Base-by-base conservation (phyloP, 2,797 vertebrate genomes). In the Spheniscus humboldti region DNA sequence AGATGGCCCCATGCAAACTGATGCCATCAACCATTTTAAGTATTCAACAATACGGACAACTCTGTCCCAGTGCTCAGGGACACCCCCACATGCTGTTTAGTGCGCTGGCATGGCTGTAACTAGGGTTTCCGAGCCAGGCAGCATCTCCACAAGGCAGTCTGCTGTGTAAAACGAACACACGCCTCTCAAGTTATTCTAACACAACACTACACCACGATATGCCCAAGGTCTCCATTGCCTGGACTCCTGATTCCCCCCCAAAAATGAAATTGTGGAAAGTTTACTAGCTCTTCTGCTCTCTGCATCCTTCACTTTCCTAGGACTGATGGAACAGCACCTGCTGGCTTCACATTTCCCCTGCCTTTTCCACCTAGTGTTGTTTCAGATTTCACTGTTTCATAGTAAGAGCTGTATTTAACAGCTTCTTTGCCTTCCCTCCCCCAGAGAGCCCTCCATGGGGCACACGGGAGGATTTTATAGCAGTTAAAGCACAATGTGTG, bases 51-150 rank as follows among this genome's bases (percentile, higher is more conserved):
- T 2, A 76, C 1, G 15, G 53, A 52, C 9, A 72, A 20, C 12
- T 24, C 47, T 11, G 13, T 43, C 33, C 33, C 0, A 0, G 9
- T 37, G 72, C 45, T 71, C 62, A 84, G 62, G 55, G 24, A 59
- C 53, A 43, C 5, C 9, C 8, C 27, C 39, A 27, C 0, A 0
- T 1, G 12, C 20, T 66, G 13, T 25, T 75, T 18, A 52, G 66
- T 52, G 55, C 25, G 18, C 19, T 48, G 43, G 24, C 7, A 13
- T 3, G 33, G 27, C 55, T 76, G 33, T 50, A 66, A 59, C 15
- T 17, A 39, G n/a, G 33, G 18, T 43, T 48, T 93, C 86, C 25
- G 11, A 78, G 76, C 33, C 13, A 43, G 63, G 25, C 56, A 91
- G 33, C 66, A 30, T 28, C n/a, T 73, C 66, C 62, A 75, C 50